These are phyloP conservation scores for Quadroppia sp. DNA, from an alignment of 2,888 invertebrate species.

Conservation along the genomic window DNA sequence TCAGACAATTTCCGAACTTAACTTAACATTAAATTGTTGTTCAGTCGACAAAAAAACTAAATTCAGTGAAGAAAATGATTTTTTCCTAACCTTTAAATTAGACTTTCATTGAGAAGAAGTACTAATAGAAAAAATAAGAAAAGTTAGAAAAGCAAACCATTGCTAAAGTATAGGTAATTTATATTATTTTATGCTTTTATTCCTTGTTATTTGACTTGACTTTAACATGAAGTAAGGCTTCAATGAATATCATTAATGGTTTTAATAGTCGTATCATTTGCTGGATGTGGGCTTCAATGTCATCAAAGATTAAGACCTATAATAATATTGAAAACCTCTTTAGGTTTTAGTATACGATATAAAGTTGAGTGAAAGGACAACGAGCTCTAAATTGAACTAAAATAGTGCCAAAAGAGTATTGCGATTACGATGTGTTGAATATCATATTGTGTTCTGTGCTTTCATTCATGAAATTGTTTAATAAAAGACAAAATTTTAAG, in stretches of 20 bases:
- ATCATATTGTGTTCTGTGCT: constrained; percentile 9
- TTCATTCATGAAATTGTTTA: constrained; percentile 35
- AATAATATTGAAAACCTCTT: not conserved
- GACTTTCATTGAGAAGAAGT: not conserved
- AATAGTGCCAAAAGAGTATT: not conserved
- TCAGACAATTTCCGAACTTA: constrained; percentile 5
- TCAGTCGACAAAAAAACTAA: not conserved
- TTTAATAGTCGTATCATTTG: constrained; percentile 27
- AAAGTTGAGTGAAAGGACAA: constrained; percentile 26
- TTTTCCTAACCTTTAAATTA: not conserved
- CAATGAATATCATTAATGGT: constrained; percentile 19
- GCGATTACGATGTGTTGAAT: not conserved
- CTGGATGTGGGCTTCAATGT: constrained; percentile 34
- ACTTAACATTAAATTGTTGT: constrained; percentile 23
- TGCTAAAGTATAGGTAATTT: not conserved
- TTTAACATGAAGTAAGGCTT: constrained; percentile 6
- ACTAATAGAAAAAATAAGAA: constrained; percentile 18
- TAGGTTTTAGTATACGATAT: constrained; percentile 5
- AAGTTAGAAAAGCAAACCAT: not conserved
- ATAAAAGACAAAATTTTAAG: constrained; percentile 18
- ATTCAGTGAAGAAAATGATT: constrained; percentile 16
- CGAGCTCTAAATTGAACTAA: constrained; percentile 22
- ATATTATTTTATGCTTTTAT: not conserved
- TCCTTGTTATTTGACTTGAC: not conserved
- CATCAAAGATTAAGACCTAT: constrained; percentile 23